Evolutionary conservation across 92 coral and sea anemone species (phyloP).

Genomic region (Heliopora coerulea): DNA sequence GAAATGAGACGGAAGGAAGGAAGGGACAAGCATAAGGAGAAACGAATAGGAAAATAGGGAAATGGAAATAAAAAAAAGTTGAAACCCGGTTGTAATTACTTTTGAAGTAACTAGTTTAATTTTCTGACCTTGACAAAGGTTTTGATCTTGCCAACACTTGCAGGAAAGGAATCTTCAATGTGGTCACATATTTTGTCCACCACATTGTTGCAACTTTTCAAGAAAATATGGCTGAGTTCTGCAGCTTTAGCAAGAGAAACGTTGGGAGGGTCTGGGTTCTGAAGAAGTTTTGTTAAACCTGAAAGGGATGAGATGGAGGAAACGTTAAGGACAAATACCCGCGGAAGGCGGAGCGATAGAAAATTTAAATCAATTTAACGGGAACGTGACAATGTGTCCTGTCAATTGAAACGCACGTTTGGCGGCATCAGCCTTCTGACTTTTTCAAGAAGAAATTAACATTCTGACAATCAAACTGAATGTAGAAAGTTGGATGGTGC

Average conservation of each 20-base stretch:
- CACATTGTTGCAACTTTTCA: conserved; percentile 19
- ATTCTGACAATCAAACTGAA: too few species aligned
- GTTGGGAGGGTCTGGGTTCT: conserved; percentile 33
- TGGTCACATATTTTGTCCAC: conserved; percentile 31
- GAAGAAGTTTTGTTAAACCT: conserved; percentile 40
- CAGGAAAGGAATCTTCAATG: conserved; percentile 30
- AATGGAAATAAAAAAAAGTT: neutral
- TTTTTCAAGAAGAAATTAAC: too few species aligned
- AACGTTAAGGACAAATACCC: too few species aligned
- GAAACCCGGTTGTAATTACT: too few species aligned
- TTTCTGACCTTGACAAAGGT: conserved; percentile 22
- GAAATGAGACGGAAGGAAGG: neutral
- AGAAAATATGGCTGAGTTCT: conserved; percentile 23
- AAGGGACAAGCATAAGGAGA: neutral
- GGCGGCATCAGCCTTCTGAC: too few species aligned
- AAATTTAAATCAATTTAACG: too few species aligned
- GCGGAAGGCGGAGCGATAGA: too few species aligned
- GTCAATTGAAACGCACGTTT: too few species aligned
- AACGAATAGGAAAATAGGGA: conserved; percentile 3
- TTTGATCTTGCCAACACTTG: conserved; percentile 30
- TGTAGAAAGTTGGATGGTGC: too few species aligned
- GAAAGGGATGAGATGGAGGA: too few species aligned
- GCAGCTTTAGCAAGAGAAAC: conserved; percentile 41
- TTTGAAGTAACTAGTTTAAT: too few species aligned
- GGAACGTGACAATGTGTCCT: too few species aligned